Evolutionary conservation across 2,113 vertebrate species (phyloP).

Genomic region (Ibidorhyncha struthersii): DNA sequence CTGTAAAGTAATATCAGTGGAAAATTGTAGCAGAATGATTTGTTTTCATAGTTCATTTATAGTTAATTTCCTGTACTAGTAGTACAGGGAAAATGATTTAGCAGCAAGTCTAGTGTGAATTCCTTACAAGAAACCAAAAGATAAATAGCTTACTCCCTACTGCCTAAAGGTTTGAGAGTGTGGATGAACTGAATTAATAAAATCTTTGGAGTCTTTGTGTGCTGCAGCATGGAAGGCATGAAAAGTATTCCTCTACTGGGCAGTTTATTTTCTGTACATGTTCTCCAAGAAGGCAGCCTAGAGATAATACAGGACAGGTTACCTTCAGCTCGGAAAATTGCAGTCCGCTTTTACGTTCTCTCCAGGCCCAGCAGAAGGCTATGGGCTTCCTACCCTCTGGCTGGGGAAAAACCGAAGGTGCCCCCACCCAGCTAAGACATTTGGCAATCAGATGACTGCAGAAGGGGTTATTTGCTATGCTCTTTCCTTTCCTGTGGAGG

Average conservation of each 20-base stretch:
- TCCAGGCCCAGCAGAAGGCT: neutral
- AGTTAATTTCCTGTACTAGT: slow-evolving; percentile 75
- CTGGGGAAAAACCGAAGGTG: neutral
- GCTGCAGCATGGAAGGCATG: slow-evolving; percentile 18
- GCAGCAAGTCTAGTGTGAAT: slow-evolving; percentile 65
- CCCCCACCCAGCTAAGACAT: neutral
- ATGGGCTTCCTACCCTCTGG: neutral
- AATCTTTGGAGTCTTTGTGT: slow-evolving; percentile 55
- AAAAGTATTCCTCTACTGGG: slow-evolving; percentile 26
- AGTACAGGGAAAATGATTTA: slow-evolving; percentile 71
- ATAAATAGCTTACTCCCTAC: slow-evolving; percentile 65
- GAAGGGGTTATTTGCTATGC: neutral
- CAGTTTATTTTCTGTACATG: neutral
- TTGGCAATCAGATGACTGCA: neutral
- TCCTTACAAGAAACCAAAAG: slow-evolving; percentile 65
- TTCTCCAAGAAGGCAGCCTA: neutral
- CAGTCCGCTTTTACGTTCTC: neutral
- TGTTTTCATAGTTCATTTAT: slow-evolving; percentile 76
- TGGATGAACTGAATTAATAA: slow-evolving; percentile 46
- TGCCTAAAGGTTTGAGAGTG: slow-evolving; percentile 51
- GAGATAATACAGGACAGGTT: neutral
- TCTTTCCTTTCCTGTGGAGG: neutral
- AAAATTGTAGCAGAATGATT: slow-evolving; percentile 70
- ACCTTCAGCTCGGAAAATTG: neutral
- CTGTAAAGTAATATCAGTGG: slow-evolving; percentile 68